Conservation (phyloP, 2,797 vertebrate species). For the Dendrocincla tyrannina region DNA sequence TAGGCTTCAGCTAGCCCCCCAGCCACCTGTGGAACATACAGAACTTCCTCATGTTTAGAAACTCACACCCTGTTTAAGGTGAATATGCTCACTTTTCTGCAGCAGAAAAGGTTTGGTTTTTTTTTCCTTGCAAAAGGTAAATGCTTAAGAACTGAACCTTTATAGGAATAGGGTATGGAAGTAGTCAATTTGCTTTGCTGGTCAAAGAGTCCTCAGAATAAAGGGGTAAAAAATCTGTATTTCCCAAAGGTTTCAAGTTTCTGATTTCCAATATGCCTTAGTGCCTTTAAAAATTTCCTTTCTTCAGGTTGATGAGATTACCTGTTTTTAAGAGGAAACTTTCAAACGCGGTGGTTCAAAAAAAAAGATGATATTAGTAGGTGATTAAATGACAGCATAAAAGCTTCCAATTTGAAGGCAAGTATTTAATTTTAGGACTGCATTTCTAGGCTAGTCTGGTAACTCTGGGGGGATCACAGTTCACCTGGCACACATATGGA, state of each 20-base stretch:
- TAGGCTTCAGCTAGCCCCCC: background rate
- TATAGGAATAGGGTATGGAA: background rate
- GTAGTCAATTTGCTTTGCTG: background rate
- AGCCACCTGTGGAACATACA: fast-evolving
- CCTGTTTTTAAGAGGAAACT: background rate
- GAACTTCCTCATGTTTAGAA: background rate
- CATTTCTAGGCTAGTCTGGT: background rate
- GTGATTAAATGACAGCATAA: background rate
- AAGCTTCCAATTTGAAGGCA: background rate
- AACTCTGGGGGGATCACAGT: fast-evolving
- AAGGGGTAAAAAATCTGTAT: background rate
- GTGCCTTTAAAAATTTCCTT: background rate
- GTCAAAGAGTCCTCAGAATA: background rate
- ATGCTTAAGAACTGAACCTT: background rate
- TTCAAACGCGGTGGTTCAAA: background rate
- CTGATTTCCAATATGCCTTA: background rate
- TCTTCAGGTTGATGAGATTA: background rate
- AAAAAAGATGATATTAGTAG: background rate
- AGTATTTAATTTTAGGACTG: background rate
- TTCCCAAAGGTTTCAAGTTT: background rate
- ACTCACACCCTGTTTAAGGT: background rate
- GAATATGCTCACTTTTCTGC: background rate
- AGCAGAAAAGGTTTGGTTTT: background rate
- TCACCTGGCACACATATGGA: fast-evolving
- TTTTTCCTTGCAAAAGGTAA: background rate